A percentile compares a stretch with the other conserved stretches of the same genome.
Conservation (phyloP, 1,140 invertebrate genomes). For the Mycetomoellerius zeteki region DNA sequence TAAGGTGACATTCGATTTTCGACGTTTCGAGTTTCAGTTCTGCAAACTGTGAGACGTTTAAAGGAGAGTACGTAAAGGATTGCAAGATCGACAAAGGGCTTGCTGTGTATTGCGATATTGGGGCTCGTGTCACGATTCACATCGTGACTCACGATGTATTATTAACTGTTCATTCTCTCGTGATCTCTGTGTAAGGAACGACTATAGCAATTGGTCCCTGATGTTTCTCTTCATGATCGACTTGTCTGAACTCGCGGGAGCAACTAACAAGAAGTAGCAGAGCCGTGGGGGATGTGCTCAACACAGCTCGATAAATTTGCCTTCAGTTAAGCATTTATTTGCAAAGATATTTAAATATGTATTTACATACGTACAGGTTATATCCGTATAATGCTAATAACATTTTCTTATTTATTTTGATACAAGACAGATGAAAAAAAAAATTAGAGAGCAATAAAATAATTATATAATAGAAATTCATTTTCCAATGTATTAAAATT, state of each 20-base stretch:
- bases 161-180: constrained; percentile 74
- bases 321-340: not conserved
- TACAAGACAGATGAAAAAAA: not conserved
- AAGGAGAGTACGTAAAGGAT: constrained; percentile 1
- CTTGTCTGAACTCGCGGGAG: not conserved
- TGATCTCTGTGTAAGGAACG: constrained; percentile 65
- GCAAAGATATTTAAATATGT: not conserved
- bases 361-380: not conserved
- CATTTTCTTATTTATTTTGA: not conserved
- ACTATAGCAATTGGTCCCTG: constrained; percentile 57
- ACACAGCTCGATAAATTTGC: constrained; percentile 33
- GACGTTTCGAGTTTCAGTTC: not conserved
- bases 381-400: not conserved
- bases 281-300: not conserved
- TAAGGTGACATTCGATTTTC: not conserved
- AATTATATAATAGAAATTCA: constrained; percentile 40
- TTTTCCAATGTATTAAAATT: constrained; percentile 35
- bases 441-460: not conserved
- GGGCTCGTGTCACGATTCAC: constrained; percentile 71
- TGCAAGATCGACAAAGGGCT: not conserved
- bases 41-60: not conserved
- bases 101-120: constrained; percentile 55
- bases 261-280: constrained; percentile 15
- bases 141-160: constrained; percentile 77
- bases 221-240: constrained; percentile 18